Evolutionary conservation across 2,888 invertebrate genomes (phyloP).

Genomic region (Choreutis nemorana): DNA sequence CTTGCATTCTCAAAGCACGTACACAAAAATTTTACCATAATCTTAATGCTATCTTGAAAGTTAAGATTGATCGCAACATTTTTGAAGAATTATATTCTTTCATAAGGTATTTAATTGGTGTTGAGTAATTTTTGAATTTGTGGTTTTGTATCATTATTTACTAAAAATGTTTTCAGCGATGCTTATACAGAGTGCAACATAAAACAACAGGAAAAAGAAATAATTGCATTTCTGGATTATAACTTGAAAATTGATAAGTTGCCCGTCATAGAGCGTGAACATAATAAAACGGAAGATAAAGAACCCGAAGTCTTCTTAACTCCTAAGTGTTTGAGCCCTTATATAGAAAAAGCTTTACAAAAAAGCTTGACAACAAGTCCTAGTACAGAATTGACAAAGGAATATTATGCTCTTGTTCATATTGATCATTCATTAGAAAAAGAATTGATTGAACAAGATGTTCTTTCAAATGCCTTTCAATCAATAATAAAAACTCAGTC

Average conservation of each 20-base stretch:
- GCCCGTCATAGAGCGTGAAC: slow-evolving; percentile 17
- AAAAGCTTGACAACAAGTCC: slow-evolving; percentile 39
- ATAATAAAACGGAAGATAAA: slow-evolving; percentile 31
- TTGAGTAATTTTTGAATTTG: too few relatives aligned
- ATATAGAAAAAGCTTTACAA: slow-evolving; percentile 25
- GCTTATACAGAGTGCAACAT: slow-evolving; percentile 58
- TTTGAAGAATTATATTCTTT: slow-evolving; percentile 64
- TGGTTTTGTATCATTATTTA: too few relatives aligned
- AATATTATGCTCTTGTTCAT: slow-evolving; percentile 47
- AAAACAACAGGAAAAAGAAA: slow-evolving; percentile 53
- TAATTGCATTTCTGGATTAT: slow-evolving; percentile 44
- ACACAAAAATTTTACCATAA: slow-evolving; percentile 65
- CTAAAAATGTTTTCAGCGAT: slow-evolving; percentile 52
- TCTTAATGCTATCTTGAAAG: slow-evolving; percentile 60
- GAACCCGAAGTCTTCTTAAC: slow-evolving; percentile 52
- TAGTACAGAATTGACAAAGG: slow-evolving; percentile 44
- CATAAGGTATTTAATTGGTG: slow-evolving; percentile 50
- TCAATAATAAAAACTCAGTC: slow-evolving; percentile 46
- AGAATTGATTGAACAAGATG: slow-evolving; percentile 62
- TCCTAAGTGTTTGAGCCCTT: slow-evolving; percentile 49
- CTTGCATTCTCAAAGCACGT: slow-evolving; percentile 67
- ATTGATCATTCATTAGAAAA: slow-evolving; percentile 48
- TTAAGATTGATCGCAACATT: slow-evolving; percentile 54
- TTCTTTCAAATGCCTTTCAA: slow-evolving; percentile 54
- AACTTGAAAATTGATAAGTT: slow-evolving; percentile 21